These are phyloP conservation scores for Alosa sapidissima DNA, from an alignment of 2,797 vertebrate genomes.

Conservation along the genomic window DNA sequence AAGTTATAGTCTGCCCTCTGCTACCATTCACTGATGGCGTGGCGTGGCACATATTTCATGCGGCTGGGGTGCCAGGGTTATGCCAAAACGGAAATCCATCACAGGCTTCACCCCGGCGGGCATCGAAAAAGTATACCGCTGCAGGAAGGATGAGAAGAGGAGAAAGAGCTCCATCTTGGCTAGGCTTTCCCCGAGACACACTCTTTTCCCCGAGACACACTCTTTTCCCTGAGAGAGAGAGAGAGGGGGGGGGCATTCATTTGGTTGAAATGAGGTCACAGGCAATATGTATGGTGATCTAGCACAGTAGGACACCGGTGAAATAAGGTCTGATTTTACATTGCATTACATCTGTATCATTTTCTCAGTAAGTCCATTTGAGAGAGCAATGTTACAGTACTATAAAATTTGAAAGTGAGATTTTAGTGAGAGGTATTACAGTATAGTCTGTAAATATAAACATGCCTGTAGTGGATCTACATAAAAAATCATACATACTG, in stretches of 20 bases:
- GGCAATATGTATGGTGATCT: background rate
- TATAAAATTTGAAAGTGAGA: background rate
- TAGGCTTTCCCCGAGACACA: slow-evolving; percentile 17
- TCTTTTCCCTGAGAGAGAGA: background rate
- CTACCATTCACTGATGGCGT: slow-evolving; percentile 1
- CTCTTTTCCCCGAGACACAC: background rate
- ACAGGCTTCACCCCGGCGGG: slow-evolving; percentile 5
- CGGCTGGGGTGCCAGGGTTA: background rate
- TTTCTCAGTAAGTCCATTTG: background rate
- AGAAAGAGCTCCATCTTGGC: slow-evolving; percentile 14
- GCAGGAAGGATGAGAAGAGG: slow-evolving; percentile 9
- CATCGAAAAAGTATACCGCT: slow-evolving; percentile 47
- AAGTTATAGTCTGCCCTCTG: slow-evolving; percentile 13
- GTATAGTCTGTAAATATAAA: background rate
- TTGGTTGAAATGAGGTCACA: slow-evolving; percentile 16
- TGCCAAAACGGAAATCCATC: slow-evolving; percentile 9
- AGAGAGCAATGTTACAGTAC: background rate
- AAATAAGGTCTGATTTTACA: background rate
- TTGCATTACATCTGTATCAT: background rate
- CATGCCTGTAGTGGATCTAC: background rate
- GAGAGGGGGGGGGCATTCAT: background rate
- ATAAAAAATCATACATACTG: background rate
- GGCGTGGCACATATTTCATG: slow-evolving; percentile 21
- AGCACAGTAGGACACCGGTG: background rate
- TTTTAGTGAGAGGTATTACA: background rate